phyloP scores from a whole-genome alignment of 1,140 invertebrate genomes.

The Trichonephila clavata region DNA sequence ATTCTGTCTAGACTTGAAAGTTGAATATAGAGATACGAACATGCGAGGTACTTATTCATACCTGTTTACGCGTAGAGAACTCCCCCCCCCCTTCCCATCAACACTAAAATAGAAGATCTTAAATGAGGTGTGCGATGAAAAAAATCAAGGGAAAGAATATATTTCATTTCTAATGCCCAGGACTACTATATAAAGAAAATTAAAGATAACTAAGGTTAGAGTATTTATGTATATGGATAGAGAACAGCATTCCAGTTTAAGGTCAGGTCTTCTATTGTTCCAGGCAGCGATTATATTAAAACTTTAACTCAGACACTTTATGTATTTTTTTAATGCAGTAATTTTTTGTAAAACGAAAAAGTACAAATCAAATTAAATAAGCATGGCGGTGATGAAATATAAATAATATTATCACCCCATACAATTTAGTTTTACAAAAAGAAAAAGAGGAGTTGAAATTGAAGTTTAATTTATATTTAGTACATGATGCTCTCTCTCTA shows the following conservation, averaged over 20 bases:
- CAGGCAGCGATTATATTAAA: neutral
- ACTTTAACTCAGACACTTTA: neutral
- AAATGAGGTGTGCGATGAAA: slow-evolving; percentile 8
- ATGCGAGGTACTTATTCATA: slow-evolving; percentile 26
- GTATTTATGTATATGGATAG: neutral
- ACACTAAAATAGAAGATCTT: neutral
- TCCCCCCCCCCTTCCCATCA: neutral
- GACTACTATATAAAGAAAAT: neutral
- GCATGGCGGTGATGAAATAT: no score
- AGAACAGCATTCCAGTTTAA: slow-evolving; percentile 20
- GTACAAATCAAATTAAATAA: neutral
- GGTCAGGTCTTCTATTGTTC: slow-evolving; percentile 30
- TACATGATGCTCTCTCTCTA: no score
- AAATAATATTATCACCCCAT: no score
- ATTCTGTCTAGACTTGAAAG: slow-evolving; percentile 34
- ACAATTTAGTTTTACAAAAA: no score
- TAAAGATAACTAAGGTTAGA: slow-evolving; percentile 1
- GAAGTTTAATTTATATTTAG: no score
- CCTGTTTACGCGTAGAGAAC: slow-evolving; percentile 20
- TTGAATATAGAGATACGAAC: neutral
- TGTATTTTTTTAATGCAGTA: neutral
- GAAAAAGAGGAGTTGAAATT: no score
- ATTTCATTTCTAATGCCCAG: neutral
- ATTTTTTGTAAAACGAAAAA: neutral
- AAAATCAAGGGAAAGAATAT: neutral